Evolutionary conservation across 2,113 vertebrate genomes (phyloP).

Genomic region (Desmodus rotundus): DNA sequence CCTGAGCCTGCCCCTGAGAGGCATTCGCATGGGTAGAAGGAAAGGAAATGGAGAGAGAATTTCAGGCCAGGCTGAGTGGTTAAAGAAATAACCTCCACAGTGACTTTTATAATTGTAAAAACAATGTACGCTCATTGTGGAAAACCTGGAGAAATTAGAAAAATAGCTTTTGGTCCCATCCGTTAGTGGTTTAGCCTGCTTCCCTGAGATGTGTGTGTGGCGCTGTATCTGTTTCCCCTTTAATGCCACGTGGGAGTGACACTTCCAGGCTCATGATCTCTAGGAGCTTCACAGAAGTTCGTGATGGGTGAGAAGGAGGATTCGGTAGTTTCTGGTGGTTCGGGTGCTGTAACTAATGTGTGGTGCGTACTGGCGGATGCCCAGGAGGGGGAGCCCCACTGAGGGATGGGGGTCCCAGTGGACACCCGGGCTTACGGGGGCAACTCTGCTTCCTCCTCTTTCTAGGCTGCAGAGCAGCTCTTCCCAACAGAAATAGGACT

Average conservation of each 20-base stretch:
- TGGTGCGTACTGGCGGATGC: accelerated
- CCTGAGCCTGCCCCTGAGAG: neutral
- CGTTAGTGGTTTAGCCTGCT: neutral
- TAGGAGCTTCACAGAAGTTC: neutral
- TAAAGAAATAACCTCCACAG: neutral
- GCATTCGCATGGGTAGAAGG: neutral
- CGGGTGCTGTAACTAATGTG: too few relatives aligned
- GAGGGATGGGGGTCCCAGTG: neutral
- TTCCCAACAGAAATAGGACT: neutral
- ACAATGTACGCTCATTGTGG: neutral
- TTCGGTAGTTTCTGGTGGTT: neutral
- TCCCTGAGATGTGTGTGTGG: too few relatives aligned
- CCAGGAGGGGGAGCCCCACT: neutral
- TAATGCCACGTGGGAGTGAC: neutral
- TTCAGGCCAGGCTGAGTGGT: neutral
- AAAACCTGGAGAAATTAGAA: neutral
- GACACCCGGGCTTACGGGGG: too few relatives aligned
- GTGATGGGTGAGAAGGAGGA: neutral
- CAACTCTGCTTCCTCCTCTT: neutral
- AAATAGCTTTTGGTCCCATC: neutral
- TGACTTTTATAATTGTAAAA: neutral
- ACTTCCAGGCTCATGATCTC: neutral
- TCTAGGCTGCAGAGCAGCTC: neutral
- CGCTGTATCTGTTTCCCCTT: neutral
- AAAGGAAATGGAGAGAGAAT: neutral